A percentile compares a stretch with the other conserved stretches of the same genome.
phyloP scores from a whole-genome alignment of 1,140 invertebrate species.

The Drosophila repleta region DNA sequence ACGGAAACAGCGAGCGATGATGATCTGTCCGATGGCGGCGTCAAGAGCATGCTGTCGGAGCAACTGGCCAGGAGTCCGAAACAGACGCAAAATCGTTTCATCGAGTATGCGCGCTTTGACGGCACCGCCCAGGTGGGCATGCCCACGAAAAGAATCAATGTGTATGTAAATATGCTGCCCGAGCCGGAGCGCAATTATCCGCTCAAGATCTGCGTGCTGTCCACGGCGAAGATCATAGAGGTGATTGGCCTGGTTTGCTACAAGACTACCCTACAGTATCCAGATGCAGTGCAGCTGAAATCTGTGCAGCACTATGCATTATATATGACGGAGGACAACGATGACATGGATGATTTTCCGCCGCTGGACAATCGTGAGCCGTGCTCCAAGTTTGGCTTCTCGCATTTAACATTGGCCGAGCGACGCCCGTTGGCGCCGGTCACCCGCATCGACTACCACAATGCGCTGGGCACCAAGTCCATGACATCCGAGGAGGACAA shows the following conservation, averaged over 20 bases:
- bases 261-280: slow-evolving; percentile 88
- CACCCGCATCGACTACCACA: slow-evolving; percentile 84
- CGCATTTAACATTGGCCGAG: slow-evolving; percentile 93
- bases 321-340: slow-evolving; percentile 97
- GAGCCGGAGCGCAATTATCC: slow-evolving; percentile 93
- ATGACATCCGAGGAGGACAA: slow-evolving; percentile 81
- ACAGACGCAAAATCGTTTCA: slow-evolving; percentile 92
- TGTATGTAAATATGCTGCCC: slow-evolving; percentile 94
- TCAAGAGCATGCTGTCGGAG: slow-evolving; percentile 87
- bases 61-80: slow-evolving; percentile 90
- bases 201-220: slow-evolving; percentile 91
- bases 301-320: slow-evolving; percentile 90
- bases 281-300: slow-evolving; percentile 85
- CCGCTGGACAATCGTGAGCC: slow-evolving; percentile 93
- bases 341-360: slow-evolving; percentile 97
- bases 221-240: slow-evolving; percentile 94
- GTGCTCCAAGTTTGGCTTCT: slow-evolving; percentile 96
- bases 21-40: slow-evolving; percentile 57
- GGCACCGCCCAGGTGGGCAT: slow-evolving; percentile 92
- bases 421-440: slow-evolving; percentile 74
- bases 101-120: slow-evolving; percentile 96
- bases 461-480: slow-evolving; percentile 71
- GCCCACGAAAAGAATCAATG: slow-evolving; percentile 91
- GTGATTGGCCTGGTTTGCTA: slow-evolving; percentile 97
- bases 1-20: slow-evolving; percentile 39